Evolutionary conservation across 1,140 invertebrate genomes (phyloP), one percentile per base, ranked within the genome.

Genomic region (Prorops nasuta): DNA sequence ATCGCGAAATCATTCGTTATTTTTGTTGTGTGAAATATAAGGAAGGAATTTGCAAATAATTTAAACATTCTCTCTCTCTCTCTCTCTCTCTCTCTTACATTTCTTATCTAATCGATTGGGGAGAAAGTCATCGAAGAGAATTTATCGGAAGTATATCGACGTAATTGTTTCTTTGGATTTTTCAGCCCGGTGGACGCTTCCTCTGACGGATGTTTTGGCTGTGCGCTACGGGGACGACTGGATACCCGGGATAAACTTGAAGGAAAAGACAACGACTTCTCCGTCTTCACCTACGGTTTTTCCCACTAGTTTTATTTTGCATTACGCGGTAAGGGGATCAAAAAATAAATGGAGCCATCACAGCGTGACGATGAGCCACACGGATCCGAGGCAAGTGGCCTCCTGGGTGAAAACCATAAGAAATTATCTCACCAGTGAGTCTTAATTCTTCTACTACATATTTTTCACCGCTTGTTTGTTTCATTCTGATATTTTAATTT

Each of bases 341-440:
- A 81, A 83, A 50, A 84, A 83, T 60, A 81, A 78, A 58, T 85
- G 83, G 84, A 76, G 79, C 20, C 77, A 84, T 54, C 77, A 80
- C 38, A 79, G 68, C 3, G 66, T 86, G 3, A 81, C 78, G 4
- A 78, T 86, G 61, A 80, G 79, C 52, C 84, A 86, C 64, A 76
- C 76, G 0, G 84, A 87, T 60, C 73, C 81, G 0, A 67, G 81
- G 37, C 82, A 85, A 56, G 78, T 86, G 6, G 72, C 80, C 4
- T 80, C 82, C 10, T 87, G 85, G 85, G 79, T 85, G 10, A 79
- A 81, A 56, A 82, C 83, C 34, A 73, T 87, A 14, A 73, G 79
- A 45, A 79, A 79, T 64, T 76, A 79, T 63, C 52, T 81, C 50
- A 63, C 74, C 51, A 72, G 78, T 78, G 65, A 79, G 67, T 72